These are phyloP conservation scores for Bombus sibiricus DNA, from an alignment of 1,140 invertebrate genomes.

Conservation along the genomic window DNA sequence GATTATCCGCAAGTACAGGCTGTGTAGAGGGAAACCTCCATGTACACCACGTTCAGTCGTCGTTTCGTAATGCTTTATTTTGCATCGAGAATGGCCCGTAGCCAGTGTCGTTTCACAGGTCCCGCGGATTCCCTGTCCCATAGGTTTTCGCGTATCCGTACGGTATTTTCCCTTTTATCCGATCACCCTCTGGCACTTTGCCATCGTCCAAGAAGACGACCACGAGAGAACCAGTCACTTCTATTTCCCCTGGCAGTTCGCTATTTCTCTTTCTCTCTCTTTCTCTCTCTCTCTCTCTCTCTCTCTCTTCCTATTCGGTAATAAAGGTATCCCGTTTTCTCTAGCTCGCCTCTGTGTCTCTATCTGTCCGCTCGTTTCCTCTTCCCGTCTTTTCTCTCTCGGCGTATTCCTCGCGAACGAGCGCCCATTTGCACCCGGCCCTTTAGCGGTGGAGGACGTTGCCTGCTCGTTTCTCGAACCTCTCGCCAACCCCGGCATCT, in stretches of 20 bases:
- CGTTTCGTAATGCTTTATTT: conserved; percentile 61
- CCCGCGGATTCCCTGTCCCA: conserved; percentile 20
- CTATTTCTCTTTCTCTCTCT: not conserved
- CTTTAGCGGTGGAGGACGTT: conserved; percentile 45
- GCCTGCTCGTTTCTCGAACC: conserved; percentile 23
- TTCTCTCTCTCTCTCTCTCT: not conserved
- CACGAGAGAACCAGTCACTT: conserved; percentile 42
- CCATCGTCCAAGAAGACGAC: conserved; percentile 55
- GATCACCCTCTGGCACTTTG: conserved; percentile 57
- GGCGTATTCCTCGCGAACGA: conserved; percentile 55
- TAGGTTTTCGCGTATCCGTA: conserved; percentile 49
- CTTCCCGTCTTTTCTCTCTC: conserved; percentile 34
- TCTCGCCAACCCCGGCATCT: not conserved
- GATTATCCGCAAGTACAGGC: conserved; percentile 13
- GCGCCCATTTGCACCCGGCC: conserved; percentile 58
- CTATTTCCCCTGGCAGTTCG: conserved; percentile 50
- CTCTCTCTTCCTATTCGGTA: conserved; percentile 37
- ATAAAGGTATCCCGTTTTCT: conserved; percentile 61
- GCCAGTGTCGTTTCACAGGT: conserved; percentile 49
- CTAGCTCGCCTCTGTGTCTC: conserved; percentile 2
- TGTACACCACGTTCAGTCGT: not conserved
- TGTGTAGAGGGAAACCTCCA: not conserved
- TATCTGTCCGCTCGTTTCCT: conserved; percentile 55
- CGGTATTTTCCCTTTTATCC: conserved; percentile 30
- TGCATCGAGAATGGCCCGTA: conserved; percentile 50